Conservation (phyloP, 2,113 vertebrate genomes). For the Oxyura jamaicensis region DNA sequence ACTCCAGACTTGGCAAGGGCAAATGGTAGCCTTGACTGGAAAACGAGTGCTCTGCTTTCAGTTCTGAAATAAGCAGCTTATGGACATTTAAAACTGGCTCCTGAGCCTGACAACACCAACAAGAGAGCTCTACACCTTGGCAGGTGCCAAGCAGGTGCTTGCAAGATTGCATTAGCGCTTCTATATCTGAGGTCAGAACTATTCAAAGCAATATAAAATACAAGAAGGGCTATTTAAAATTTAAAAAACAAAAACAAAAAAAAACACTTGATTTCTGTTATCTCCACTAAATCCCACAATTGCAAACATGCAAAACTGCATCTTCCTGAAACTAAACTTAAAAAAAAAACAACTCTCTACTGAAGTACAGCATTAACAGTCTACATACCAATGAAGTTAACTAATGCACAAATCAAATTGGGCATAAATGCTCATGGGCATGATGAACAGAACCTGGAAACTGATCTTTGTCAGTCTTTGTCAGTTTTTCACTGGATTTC, state of each 20-base stretch:
- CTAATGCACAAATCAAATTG: too few species aligned
- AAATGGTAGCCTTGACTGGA: background rate
- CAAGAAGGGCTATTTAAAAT: background rate
- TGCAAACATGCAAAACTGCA: background rate
- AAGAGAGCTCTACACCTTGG: background rate
- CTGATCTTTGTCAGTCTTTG: background rate
- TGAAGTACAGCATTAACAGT: background rate
- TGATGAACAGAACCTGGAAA: background rate
- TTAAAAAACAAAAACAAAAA: too few species aligned
- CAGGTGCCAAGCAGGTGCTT: background rate
- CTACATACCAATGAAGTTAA: background rate
- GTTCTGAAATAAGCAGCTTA: background rate
- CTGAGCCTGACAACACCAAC: background rate
- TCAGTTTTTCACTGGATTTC: background rate
- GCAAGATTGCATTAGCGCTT: background rate
- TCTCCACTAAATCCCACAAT: background rate
- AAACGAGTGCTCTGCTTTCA: background rate
- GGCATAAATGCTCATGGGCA: background rate
- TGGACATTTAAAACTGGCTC: background rate
- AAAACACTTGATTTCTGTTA: background rate
- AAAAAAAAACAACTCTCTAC: background rate
- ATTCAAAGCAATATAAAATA: fast-evolving
- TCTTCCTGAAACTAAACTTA: background rate
- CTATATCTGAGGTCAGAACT: background rate
- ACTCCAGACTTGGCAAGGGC: slow-evolving; percentile 21